Evolutionary conservation across 37 sponge, comb jelly and placozoan genomes (phyloP), one percentile per base, ranked within the genome.

Genomic region (Halichondria panicea): DNA sequence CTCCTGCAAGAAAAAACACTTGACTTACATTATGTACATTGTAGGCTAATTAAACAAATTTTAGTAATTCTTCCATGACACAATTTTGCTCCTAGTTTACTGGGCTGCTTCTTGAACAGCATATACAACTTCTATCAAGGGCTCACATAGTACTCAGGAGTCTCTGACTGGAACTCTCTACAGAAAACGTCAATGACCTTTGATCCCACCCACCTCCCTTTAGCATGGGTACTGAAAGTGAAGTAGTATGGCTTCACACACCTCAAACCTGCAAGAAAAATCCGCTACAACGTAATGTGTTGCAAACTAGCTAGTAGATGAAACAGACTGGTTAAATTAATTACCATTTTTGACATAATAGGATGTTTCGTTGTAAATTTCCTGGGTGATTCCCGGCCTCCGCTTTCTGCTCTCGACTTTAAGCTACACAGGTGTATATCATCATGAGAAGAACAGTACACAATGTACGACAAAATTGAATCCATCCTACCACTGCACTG

Each of bases 191-290:
- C 93, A 54, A 65, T 78, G 15, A 95, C 77, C 13, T 45, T 85
- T 1, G 74, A 74, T 19, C 93, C 95, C 43, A 95, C 66, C 95
- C 95, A 95, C 35, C 95, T 45, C 3, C 93, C 89, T 57, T 95
- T 95, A 48, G 92, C 89, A 69, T 91, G 55, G 31, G 86, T 75
- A 0, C 70, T 63, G 70, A 95, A 95, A 7, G 86, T 84, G 71
- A 95, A 95, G 63, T 80, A 85, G 79, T 95, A 95, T 0, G 95
- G 95, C 19, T 60, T 43, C 32, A 95, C 89, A 63, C 63, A 69
- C 6, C 93, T 85, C 3, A 95, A 83, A 52, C 92, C 95, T 95
- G 66, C 24, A 52, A 9, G n/a, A n/a, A n/a, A 55, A 3, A 0
- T 41, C 28, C 46, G 65, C 45, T 32, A 19, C 36, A 44, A 11